Conservation (phyloP, 1,140 invertebrate species). For the Thaumatotibia leucotreta region DNA sequence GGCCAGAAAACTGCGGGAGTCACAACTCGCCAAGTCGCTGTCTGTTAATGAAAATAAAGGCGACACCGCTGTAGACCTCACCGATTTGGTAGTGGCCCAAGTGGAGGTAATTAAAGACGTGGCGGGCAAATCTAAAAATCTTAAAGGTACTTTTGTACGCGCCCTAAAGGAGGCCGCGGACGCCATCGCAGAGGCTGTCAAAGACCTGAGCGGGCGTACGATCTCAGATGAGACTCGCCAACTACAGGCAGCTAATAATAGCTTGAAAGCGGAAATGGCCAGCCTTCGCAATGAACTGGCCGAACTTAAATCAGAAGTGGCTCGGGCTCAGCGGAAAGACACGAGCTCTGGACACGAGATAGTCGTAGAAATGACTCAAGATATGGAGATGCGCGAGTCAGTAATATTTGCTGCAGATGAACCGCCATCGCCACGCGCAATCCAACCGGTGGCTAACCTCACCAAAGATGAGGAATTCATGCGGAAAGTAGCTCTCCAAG, state of each 20-base stretch:
- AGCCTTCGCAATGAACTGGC: slow-evolving; percentile 6
- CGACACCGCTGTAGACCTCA: neutral
- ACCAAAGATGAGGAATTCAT: neutral
- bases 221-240: slow-evolving; percentile 4
- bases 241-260: slow-evolving; percentile 13
- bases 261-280: neutral
- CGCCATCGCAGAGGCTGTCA: neutral
- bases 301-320: neutral
- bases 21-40: too few relatives aligned
- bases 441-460: neutral
- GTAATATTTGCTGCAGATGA: neutral
- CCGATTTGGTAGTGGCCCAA: neutral
- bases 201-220: neutral
- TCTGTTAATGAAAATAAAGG: too few relatives aligned
- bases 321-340: neutral
- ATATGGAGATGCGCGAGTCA: neutral
- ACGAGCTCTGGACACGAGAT: neutral
- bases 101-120: slow-evolving; percentile 9
- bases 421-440: neutral
- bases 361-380: neutral
- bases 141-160: slow-evolving; percentile 15
- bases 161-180: slow-evolving; percentile 18
- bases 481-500: neutral
- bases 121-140: slow-evolving; percentile 14
- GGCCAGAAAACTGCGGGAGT: too few relatives aligned